phyloP scores from a whole-genome alignment of 2,797 vertebrate species.

The Euphonia xanthogaster region DNA sequence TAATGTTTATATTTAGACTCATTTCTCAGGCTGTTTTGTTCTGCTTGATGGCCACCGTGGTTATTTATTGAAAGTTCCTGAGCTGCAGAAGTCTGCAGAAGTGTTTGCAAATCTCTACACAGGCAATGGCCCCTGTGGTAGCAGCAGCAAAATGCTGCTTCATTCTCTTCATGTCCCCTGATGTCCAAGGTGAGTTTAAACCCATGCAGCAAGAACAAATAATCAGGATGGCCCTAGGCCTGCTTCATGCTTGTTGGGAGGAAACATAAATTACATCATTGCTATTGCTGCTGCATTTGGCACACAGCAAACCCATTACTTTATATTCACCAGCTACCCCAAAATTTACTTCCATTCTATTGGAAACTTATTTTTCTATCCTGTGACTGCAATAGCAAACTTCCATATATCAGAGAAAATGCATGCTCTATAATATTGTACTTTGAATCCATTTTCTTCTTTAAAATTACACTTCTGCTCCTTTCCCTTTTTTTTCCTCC shows the following conservation, averaged over 20 bases:
- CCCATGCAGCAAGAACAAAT: neutral
- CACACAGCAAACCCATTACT: neutral
- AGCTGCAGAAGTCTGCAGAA: slow-evolving; percentile 21
- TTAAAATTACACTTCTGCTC: neutral
- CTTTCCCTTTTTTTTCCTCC: neutral
- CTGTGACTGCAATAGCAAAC: neutral
- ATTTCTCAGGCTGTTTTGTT: slow-evolving; percentile 26
- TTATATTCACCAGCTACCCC: neutral
- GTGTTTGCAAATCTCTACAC: neutral
- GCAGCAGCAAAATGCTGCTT: neutral
- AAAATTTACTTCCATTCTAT: neutral
- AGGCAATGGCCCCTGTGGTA: neutral
- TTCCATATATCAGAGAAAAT: neutral
- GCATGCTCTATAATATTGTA: neutral
- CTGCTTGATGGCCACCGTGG: neutral
- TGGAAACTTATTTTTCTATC: neutral
- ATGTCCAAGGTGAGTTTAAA: neutral
- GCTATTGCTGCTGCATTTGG: neutral
- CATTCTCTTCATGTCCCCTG: neutral
- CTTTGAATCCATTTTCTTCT: neutral
- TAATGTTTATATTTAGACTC: slow-evolving; percentile 12
- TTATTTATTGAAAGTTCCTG: slow-evolving; percentile 59
- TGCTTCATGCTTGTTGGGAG: neutral
- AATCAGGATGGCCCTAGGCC: neutral
- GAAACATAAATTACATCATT: neutral